A percentile compares a stretch with the other conserved stretches of the same genome.
These are phyloP conservation scores for Crypturellus tataupa DNA, from an alignment of 2,797 vertebrate genomes.

Conservation along the genomic window DNA sequence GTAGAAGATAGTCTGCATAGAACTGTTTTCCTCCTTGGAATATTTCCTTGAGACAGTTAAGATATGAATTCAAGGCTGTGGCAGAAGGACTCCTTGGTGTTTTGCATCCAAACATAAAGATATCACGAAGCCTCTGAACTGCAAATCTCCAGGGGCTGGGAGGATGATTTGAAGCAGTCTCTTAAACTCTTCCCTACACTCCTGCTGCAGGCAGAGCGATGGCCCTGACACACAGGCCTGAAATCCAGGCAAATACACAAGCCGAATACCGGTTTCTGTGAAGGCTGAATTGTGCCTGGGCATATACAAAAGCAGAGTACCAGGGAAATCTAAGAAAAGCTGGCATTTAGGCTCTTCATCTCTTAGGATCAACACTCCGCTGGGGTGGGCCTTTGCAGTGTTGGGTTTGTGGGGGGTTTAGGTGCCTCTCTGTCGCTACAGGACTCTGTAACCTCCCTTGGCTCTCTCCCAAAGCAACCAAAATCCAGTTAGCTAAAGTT, in stretches of 20 bases:
- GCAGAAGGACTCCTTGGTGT: too few relatives aligned
- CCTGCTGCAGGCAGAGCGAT: background rate
- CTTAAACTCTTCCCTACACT: background rate
- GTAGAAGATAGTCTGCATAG: too few relatives aligned
- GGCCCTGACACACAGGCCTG: background rate
- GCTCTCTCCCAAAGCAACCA: background rate
- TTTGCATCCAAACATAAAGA: background rate
- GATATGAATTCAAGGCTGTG: background rate
- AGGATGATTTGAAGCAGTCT: background rate
- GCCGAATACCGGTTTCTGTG: background rate
- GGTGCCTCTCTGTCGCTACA: background rate
- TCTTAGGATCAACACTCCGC: background rate
- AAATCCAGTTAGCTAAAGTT: conserved; percentile 29
- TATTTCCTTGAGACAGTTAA: too few relatives aligned
- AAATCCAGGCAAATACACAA: background rate
- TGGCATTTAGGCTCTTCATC: background rate
- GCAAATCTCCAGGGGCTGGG: background rate
- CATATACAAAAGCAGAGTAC: accelerated
- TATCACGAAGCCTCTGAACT: background rate
- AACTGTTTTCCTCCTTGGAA: too few relatives aligned
- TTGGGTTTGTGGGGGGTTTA: background rate
- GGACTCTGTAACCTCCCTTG: background rate
- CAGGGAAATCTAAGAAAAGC: background rate
- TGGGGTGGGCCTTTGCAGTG: background rate
- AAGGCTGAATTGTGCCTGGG: background rate